A percentile compares a stretch with the other conserved stretches of the same genome.
phyloP scores from a whole-genome alignment of 2,888 invertebrate species.

The Drosophila siamana region DNA sequence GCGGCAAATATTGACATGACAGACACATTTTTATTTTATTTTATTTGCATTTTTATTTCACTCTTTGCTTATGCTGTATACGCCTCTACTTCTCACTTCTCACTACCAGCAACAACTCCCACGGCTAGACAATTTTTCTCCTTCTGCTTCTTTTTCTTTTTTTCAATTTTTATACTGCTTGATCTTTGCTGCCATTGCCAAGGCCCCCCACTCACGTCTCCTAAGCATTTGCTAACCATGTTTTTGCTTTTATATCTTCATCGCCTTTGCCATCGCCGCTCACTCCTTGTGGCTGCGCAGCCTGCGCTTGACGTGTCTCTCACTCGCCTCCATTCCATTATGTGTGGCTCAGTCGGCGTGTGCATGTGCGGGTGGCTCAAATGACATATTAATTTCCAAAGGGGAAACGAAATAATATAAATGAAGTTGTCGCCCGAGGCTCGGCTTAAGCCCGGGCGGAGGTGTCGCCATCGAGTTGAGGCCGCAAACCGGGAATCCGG shows the following conservation, averaged over 20 bases:
- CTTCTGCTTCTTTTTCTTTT: conserved; percentile 30
- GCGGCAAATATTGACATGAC: conserved; percentile 83
- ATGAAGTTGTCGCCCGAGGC: conserved; percentile 70
- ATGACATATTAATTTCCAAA: conserved; percentile 82
- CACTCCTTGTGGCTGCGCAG: background rate
- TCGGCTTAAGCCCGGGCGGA: conserved; percentile 52
- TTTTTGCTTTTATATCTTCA: conserved; percentile 50
- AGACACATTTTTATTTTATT: conserved; percentile 82
- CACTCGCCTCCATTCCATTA: conserved; percentile 1
- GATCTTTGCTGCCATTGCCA: conserved; percentile 43
- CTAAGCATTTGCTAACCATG: conserved; percentile 57
- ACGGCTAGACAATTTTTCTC: conserved; percentile 16
- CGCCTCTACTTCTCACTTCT: background rate
- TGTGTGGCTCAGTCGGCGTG: background rate
- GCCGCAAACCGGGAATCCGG: conserved; percentile 14
- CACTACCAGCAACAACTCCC: background rate
- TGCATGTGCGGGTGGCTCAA: conserved; percentile 62
- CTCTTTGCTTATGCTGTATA: conserved; percentile 53
- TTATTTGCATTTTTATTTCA: conserved; percentile 80
- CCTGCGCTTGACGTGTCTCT: conserved; percentile 30
- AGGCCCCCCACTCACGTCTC: conserved; percentile 47
- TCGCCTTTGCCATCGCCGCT: conserved; percentile 32
- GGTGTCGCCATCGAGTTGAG: conserved; percentile 23
- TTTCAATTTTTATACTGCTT: conserved; percentile 51
- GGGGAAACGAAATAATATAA: conserved; percentile 79